Evolutionary conservation across 1,140 invertebrate species (phyloP), one percentile per base, ranked within the genome.

Genomic region (Globodera rostochiensis): DNA sequence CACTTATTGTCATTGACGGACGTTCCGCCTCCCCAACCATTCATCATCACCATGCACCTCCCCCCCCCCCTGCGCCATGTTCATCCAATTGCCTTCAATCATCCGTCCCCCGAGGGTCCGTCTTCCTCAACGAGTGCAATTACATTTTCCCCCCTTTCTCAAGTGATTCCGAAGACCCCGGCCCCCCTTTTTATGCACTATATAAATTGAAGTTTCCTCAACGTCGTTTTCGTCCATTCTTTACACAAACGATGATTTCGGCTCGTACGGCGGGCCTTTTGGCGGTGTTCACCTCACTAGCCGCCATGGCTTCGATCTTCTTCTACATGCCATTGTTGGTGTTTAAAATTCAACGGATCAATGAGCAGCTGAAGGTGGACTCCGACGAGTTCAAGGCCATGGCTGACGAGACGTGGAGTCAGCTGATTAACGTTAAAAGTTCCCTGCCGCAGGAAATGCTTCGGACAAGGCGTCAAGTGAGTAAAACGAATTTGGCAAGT

Each of bases 351-450:
- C 76, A 83, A 25, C 75, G 75, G 66, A 88, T 88, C 67, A 88
- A 88, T 74, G 82, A 88, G 19, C 82, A 89, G 86, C 83, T 88
- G 15, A 82, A 82, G 80, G 77, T 88, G 6, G 87, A 88, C 76
- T 84, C 88, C 36, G 84, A 88, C 47, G 86, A 88, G 53, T 88
- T 88, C 78, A 77, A 80, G 19, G 69, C 80, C 36, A 84, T 88
- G 73, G 87, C 88, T 66, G 87, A 88, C 76, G 74, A 82, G n/a
- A 87, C 88, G 64, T 88, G 87, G 87, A 64, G 19, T 46, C 83
- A 88, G 79, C 53, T 88, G 25, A 57, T 83, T 7, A 84, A 71
- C 70, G 77, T 80, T 6, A 85, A 81, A 69, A 46, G 57, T 8
- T 45, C 57, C 1, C 66, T 71, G 45, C 79, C 71, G 36, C 75